Evolutionary conservation across 2,113 vertebrate species (phyloP), one percentile per base, ranked within the genome.

Genomic region (Archocentrus centrarchus): DNA sequence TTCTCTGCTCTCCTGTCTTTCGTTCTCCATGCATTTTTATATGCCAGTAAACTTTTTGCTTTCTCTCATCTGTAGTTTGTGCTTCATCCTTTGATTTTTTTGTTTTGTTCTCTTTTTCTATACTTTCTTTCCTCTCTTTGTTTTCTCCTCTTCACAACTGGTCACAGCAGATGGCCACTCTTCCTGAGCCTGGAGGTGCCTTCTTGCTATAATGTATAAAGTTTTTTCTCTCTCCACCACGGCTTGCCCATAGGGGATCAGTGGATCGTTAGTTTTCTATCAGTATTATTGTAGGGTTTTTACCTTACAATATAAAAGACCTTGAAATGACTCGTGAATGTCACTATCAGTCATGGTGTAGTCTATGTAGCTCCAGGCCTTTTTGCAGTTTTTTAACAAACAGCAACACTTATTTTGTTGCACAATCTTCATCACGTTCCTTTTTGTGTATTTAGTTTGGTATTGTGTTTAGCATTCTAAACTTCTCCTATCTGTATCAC

Each of bases 401-500:
- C 39, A 75, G 39, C 37, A 15, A 32, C 13, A 58, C 30, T 27
- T 73, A 84, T 80, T 81, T 41, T 4, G 60, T 32, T 75, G 41
- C 7, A 18, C 27, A 30, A 60, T 82, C 24, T 76, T 62, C n/a
- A 83, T 75, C 73, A 77, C 32, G 55, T n/a, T 30, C 15, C 17
- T 32, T 57, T 70, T 82, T 55, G 75, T 75, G 44, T 66, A 59
- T 35, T 81, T 53, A 70, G 76, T 83, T 79, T 83, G 53, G 57
- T 10, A 39, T 73, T 82, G 80, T 82, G n/a, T 73, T 53, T 53
- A 27, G 68, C 32, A 73, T 35, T 73, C 27, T 84, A 75, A 70
- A 59, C 79, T 77, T 57, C n/a, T 73, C 50, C 73, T 84, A 80
- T 89, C 83, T 83, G 41, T 59, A 55, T 83, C 85, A 61, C 27